Conservation (phyloP, 2,113 vertebrate genomes). For the Pseudois nayaur region DNA sequence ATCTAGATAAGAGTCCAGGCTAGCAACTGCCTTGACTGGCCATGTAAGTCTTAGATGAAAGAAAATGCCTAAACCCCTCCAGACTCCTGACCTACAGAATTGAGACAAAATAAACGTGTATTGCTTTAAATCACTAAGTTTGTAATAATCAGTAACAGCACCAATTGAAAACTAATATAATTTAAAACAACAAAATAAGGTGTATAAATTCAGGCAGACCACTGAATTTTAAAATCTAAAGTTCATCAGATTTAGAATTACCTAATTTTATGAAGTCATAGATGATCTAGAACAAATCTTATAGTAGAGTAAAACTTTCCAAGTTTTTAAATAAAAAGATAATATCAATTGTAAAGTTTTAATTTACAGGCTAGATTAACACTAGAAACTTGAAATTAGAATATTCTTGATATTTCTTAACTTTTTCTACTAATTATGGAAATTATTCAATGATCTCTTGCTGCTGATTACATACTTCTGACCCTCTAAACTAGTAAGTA, state of each 20-base stretch:
- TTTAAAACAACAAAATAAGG: not conserved
- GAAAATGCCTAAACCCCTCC: not conserved
- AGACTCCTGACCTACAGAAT: not conserved
- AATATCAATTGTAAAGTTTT: not conserved
- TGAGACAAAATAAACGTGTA: not conserved
- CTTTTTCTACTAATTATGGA: not conserved
- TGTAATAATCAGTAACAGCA: not conserved
- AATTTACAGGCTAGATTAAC: not conserved
- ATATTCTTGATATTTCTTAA: not conserved
- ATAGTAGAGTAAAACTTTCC: not conserved
- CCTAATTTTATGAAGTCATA: not conserved
- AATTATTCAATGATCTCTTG: not conserved
- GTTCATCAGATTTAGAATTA: not conserved
- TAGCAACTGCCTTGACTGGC: not conserved
- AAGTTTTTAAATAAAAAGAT: not conserved
- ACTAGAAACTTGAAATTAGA: not conserved
- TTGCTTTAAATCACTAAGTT: not conserved
- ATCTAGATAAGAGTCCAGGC: not conserved
- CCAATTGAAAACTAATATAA: not conserved
- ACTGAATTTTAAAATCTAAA: not conserved
- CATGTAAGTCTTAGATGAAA: not conserved
- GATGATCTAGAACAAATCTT: not conserved
- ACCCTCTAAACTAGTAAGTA: not conserved
- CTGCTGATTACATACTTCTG: not conserved
- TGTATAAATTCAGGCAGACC: not conserved